These are phyloP conservation scores for Drosophila hamatofila DNA, from an alignment of 2,888 invertebrate genomes.

Conservation along the genomic window DNA sequence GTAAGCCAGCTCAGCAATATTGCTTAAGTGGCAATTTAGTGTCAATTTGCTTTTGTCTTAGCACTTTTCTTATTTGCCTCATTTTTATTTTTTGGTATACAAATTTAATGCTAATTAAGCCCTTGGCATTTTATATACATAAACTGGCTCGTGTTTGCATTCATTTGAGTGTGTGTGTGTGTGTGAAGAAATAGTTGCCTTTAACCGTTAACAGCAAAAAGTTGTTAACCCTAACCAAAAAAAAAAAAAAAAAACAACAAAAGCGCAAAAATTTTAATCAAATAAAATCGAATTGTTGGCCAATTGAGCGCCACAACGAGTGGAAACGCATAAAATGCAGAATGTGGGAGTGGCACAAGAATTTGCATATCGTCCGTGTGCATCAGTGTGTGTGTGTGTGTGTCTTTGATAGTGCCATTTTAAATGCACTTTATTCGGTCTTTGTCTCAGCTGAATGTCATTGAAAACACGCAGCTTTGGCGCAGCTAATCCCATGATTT, in stretches of 20 bases:
- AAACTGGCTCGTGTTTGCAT: background rate
- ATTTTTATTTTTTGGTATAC: conserved; percentile 40
- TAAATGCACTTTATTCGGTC: conserved; percentile 71
- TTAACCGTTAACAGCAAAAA: conserved; percentile 39
- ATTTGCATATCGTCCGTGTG: conserved; percentile 63
- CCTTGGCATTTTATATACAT: conserved; percentile 37
- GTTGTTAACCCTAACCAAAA: conserved; percentile 11
- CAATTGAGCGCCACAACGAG: conserved; percentile 57
- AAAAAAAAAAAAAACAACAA: background rate
- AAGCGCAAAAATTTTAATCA: conserved; percentile 53
- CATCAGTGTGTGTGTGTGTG: conserved; percentile 8
- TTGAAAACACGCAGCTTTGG: conserved; percentile 65
- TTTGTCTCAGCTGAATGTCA: conserved; percentile 65
- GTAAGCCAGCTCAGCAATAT: conserved; percentile 68
- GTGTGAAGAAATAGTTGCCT: conserved; percentile 60
- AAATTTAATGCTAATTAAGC: conserved; percentile 76
- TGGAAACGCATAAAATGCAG: conserved; percentile 67
- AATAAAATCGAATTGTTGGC: conserved; percentile 75
- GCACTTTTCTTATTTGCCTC: conserved; percentile 51
- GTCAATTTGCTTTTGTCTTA: conserved; percentile 78
- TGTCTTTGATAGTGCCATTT: conserved; percentile 64
- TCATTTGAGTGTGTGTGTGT: background rate
- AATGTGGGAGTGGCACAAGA: conserved; percentile 30
- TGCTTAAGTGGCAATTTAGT: conserved; percentile 77
- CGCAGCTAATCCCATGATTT: conserved; percentile 61